A percentile compares a stretch with the other conserved stretches of the same genome.
These are phyloP conservation scores for Agriopis leucophaearia DNA, from an alignment of 2,888 invertebrate genomes.

Conservation along the genomic window DNA sequence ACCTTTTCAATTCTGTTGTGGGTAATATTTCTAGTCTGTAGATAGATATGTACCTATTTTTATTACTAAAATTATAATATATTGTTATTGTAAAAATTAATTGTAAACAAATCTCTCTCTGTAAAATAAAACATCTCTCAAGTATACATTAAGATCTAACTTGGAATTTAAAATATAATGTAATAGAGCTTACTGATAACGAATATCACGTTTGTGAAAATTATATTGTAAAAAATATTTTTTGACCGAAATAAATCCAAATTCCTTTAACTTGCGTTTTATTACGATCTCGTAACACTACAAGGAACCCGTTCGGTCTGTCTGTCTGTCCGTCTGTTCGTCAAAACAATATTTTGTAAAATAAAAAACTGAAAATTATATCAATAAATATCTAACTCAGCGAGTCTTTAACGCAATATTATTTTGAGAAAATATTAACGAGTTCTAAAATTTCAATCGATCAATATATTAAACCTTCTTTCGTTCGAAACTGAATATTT, in stretches of 20 bases:
- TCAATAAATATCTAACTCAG: no score
- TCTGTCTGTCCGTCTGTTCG: no score
- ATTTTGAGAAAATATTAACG: no score
- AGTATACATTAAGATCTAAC: background rate
- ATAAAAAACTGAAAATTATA: no score
- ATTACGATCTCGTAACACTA: background rate
- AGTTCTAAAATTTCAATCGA: no score
- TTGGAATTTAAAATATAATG: conserved; percentile 10
- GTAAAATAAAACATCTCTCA: background rate
- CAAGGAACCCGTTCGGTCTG: no score
- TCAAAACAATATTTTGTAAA: no score
- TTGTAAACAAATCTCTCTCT: background rate
- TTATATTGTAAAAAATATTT: conserved; percentile 46
- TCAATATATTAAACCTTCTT: background rate
- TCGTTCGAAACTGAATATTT: background rate
- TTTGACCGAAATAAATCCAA: conserved; percentile 56
- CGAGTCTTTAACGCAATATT: no score
- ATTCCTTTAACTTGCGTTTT: conserved; percentile 35
- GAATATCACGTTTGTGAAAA: conserved; percentile 29
- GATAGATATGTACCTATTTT: no score
- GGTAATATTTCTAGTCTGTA: no score
- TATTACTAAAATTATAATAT: background rate
- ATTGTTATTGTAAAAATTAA: background rate
- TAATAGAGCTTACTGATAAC: conserved; percentile 34
- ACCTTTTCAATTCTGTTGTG: no score